A percentile compares a stretch with the other conserved stretches of the same genome.
Evolutionary conservation across 2,113 vertebrate genomes (phyloP).

Genomic region (Cynoglossus semilaevis): DNA sequence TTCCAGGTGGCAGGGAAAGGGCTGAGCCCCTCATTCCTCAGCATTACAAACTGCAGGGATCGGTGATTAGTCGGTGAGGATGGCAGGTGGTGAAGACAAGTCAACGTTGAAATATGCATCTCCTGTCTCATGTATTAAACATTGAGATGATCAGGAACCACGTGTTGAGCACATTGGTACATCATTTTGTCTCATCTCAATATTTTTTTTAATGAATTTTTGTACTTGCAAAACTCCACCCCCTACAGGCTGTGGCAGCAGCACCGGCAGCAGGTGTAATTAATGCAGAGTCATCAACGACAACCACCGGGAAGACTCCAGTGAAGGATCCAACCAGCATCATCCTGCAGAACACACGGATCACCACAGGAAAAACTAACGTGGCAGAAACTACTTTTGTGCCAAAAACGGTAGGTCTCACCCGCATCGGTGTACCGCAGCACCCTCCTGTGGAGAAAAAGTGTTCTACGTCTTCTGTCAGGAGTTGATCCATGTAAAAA

Average conservation of each 20-base stretch:
- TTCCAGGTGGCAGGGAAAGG: conserved; percentile 1
- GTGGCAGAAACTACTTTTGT: conserved; percentile 80
- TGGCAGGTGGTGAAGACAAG: too few relatives aligned
- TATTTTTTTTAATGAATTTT: too few relatives aligned
- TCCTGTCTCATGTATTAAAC: too few relatives aligned
- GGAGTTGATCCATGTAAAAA: neutral
- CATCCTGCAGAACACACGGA: conserved; percentile 75
- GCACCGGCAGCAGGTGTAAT: neutral
- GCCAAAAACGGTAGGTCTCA: conserved; percentile 79
- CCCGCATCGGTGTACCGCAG: neutral
- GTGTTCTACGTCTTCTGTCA: neutral
- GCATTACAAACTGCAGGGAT: neutral
- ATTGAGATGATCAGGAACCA: too few relatives aligned
- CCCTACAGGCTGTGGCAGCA: conserved; percentile 29
- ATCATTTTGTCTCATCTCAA: too few relatives aligned
- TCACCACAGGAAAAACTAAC: conserved; percentile 74
- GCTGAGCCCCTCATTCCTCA: neutral
- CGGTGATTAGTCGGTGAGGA: neutral
- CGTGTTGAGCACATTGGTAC: too few relatives aligned
- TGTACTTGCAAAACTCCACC: neutral
- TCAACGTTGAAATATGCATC: too few relatives aligned
- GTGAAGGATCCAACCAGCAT: conserved; percentile 66
- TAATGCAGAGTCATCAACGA: neutral
- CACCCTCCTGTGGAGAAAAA: neutral
- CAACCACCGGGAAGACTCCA: conserved; percentile 35